Conservation (phyloP, 2,113 vertebrate species). For the Todiramphus saurophagus region DNA sequence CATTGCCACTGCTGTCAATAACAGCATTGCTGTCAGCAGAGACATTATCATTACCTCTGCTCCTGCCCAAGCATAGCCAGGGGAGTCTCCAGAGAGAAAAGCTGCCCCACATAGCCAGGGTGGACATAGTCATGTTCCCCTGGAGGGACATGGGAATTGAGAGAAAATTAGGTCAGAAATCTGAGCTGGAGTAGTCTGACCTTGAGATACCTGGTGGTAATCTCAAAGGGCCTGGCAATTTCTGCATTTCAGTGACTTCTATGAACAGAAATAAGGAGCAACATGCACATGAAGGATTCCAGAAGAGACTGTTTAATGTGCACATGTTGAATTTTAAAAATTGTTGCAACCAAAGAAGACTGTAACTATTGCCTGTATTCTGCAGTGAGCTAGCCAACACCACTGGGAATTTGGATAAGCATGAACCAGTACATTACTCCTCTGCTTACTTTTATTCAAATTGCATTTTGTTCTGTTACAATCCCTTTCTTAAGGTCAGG, state of each 20-base stretch:
- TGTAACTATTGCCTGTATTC: background rate
- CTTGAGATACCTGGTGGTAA: background rate
- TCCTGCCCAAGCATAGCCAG: background rate
- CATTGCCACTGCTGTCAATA: background rate
- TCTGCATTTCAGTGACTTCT: background rate
- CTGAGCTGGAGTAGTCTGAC: background rate
- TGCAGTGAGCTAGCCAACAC: background rate
- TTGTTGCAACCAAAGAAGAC: background rate
- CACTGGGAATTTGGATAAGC: background rate
- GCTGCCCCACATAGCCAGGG: background rate
- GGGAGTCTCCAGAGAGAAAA: background rate
- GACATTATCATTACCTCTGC: background rate
- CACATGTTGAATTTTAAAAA: background rate
- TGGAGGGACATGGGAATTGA: background rate
- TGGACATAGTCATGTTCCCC: background rate
- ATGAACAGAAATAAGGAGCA: background rate
- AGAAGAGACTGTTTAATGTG: background rate
- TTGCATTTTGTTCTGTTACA: background rate
- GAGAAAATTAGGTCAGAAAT: background rate
- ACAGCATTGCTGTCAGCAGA: background rate
- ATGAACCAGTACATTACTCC: background rate
- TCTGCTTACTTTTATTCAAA: background rate
- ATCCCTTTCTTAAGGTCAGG: background rate
- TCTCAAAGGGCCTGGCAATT: background rate
- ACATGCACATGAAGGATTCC: background rate